Evolutionary conservation across 2,888 invertebrate species (phyloP).

Genomic region (Cantharis nigra): DNA sequence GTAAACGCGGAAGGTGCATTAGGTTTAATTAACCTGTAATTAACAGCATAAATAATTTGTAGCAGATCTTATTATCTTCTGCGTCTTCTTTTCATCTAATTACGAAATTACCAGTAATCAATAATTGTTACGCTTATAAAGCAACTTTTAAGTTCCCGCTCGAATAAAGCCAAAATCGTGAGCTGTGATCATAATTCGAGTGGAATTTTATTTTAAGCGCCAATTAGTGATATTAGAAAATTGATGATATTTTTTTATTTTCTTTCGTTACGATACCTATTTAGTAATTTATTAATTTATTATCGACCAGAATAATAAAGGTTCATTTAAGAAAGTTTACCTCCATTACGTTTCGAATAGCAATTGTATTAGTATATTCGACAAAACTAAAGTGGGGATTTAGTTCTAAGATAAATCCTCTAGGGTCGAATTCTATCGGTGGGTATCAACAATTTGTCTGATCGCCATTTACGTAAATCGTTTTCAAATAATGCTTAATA

Average conservation of each 20-base stretch:
- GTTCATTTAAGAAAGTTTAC: not conserved
- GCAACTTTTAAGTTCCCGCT: not conserved
- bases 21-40: slow-evolving; percentile 33
- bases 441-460: slow-evolving; percentile 43
- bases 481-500: slow-evolving; percentile 26
- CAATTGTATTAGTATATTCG: slow-evolving; percentile 32
- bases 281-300: not conserved
- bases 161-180: not conserved
- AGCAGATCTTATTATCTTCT: not conserved
- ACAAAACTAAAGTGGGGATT: slow-evolving; percentile 40
- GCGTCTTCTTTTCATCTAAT: not conserved
- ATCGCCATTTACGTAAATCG: slow-evolving; percentile 43
- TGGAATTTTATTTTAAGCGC: not conserved
- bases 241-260: not conserved
- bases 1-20: slow-evolving; percentile 30
- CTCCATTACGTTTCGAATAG: slow-evolving; percentile 9
- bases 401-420: slow-evolving; percentile 39
- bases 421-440: slow-evolving; percentile 40
- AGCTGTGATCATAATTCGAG: not conserved
- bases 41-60: slow-evolving; percentile 31
- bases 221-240: not conserved
- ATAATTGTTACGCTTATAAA: not conserved
- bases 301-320: not conserved
- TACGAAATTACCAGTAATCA: not conserved
- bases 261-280: not conserved